Evolutionary conservation across 2,888 invertebrate genomes (phyloP).

Genomic region (Dromius quadrimaculatus): DNA sequence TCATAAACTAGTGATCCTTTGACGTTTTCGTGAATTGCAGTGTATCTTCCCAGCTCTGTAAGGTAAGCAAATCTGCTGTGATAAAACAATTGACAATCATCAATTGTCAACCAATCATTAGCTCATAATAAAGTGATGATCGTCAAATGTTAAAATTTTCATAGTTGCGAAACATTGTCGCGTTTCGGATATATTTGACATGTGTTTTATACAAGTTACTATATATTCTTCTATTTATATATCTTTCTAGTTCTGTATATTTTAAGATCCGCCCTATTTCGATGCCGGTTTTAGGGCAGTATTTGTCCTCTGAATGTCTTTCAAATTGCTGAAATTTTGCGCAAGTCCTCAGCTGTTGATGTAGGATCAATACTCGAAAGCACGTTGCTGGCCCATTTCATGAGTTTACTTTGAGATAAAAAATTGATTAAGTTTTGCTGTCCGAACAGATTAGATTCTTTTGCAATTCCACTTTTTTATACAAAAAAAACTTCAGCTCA

Average conservation of each 20-base stretch:
- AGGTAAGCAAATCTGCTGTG: slow-evolving; percentile 36
- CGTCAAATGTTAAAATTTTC: not conserved
- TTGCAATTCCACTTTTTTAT: no score
- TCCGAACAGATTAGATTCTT: no score
- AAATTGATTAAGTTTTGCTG: no score
- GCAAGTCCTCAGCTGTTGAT: slow-evolving; percentile 44
- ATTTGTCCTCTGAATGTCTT: slow-evolving; percentile 32
- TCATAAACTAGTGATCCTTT: slow-evolving; percentile 20
- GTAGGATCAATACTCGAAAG: slow-evolving; percentile 41
- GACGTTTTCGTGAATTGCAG: slow-evolving; percentile 14
- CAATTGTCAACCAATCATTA: not conserved
- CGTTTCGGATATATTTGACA: slow-evolving; percentile 26
- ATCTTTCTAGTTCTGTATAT: slow-evolving; percentile 42
- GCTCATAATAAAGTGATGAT: not conserved
- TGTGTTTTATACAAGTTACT: not conserved
- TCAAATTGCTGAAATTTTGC: slow-evolving; percentile 43
- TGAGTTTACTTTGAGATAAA: not conserved
- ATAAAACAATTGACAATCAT: slow-evolving; percentile 6
- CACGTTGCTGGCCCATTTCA: slow-evolving; percentile 4
- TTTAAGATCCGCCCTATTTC: slow-evolving; percentile 47
- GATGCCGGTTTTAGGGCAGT: slow-evolving; percentile 43
- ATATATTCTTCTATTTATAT: slow-evolving; percentile 42
- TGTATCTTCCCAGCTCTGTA: slow-evolving; percentile 13
- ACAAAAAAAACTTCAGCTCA: no score
- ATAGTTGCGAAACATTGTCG: slow-evolving; percentile 25